Evolutionary conservation across 2,113 vertebrate genomes (phyloP).

Genomic region (Hippolais icterina): DNA sequence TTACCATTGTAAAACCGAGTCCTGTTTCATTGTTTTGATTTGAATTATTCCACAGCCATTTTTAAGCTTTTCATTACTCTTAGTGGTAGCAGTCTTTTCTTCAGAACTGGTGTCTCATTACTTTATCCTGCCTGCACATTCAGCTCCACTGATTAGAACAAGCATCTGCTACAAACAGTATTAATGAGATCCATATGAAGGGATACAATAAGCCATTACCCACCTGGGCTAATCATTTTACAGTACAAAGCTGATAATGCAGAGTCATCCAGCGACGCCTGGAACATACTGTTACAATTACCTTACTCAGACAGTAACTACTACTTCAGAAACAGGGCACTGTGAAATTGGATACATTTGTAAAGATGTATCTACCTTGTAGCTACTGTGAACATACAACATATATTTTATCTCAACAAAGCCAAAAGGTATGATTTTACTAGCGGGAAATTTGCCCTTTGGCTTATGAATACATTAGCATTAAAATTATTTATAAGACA

Average conservation of each 20-base stretch:
- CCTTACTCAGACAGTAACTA: not conserved
- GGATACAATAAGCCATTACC: conserved; percentile 58
- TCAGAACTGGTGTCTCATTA: conserved; percentile 43
- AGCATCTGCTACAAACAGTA: conserved; percentile 71
- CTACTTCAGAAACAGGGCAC: not conserved
- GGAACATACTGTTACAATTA: not conserved
- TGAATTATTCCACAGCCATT: conserved; percentile 54
- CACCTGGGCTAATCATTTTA: conserved; percentile 62
- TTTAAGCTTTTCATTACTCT: conserved; percentile 59
- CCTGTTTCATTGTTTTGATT: not conserved
- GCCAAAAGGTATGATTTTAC: not conserved
- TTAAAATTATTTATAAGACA: conserved; percentile 19
- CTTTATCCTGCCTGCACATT: conserved; percentile 61
- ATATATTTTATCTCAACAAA: not conserved
- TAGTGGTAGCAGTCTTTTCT: not conserved
- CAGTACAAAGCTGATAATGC: not conserved
- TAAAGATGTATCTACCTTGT: not conserved
- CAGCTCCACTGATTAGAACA: conserved; percentile 68
- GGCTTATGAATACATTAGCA: conserved; percentile 25
- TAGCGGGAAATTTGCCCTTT: not conserved
- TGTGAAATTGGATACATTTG: not conserved
- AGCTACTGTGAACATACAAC: not conserved
- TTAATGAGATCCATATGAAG: conserved; percentile 67
- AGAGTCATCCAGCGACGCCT: not conserved
- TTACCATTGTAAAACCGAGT: not conserved